Base-by-base conservation (phyloP, 2,888 invertebrate species). In the Chrysopilus asiliformis region DNA sequence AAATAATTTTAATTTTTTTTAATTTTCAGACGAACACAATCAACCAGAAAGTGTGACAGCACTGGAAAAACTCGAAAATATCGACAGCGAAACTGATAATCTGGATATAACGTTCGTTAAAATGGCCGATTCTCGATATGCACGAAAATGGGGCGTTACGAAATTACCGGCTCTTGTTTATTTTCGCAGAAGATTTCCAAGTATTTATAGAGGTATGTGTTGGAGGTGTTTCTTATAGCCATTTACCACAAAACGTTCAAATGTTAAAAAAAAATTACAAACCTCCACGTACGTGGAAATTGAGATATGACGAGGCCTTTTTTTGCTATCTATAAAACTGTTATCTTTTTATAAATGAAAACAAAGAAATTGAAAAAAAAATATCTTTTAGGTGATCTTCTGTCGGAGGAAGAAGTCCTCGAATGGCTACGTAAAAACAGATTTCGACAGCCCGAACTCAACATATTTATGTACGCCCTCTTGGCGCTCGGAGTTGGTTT, bases 351-450 rank as follows among this genome's bases (percentile, higher is more conserved):
- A 32, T 17, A 18, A 32, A 18, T 15, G 17, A 39, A 39, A 41
- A 41, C 12, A 19, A 32, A 9, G n/a, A 12, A 12, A 30, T 12
- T 18, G 22, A 27, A 24, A 32, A 14, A 26, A 10, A 10, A 16
- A 15, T 19, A 34, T 32, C 16, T 32, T 22, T 49, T 52, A 84
- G 85, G 90, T 49, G 84, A 89, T 51, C 63, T 90, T 43, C 73
- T 79, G 59, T 77, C 76, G 33, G 90, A 89, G 62, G 74, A 76
- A 5, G 86, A 87, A 58, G 89, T 91, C 13, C 65, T 91, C 45
- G 90, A 90, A 51, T 91, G 91, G 91, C 67, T 91, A 46, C 75
- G 87, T 49, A 91, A 90, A 66, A 90, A 91, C 60, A 74, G 91
- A 48, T 91, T 87, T 68, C 75, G 89, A 34, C 89, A 89, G 54